These are phyloP conservation scores for Sebastes alutus DNA, from an alignment of 2,797 vertebrate genomes.

Conservation along the genomic window DNA sequence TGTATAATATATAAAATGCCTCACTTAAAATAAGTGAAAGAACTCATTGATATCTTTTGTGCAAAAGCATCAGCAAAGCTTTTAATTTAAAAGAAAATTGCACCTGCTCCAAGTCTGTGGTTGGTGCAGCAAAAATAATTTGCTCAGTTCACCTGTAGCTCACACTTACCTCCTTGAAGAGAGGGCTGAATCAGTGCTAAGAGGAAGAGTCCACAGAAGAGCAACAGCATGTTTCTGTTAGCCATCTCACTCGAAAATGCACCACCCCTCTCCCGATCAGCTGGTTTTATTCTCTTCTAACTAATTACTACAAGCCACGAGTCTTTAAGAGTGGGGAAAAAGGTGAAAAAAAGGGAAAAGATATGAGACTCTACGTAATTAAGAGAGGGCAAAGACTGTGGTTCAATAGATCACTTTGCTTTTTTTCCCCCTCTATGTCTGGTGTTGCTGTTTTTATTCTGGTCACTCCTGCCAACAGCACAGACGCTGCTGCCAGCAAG, in stretches of 20 bases:
- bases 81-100: conserved; percentile 20
- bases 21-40: neutral
- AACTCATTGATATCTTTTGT: neutral
- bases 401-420: conserved; percentile 84
- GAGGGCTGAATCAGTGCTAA: conserved; percentile 85
- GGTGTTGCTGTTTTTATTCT: conserved; percentile 89
- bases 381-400: conserved; percentile 83
- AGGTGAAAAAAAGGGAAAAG: conserved; percentile 62
- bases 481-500: conserved; percentile 81
- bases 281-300: conserved; percentile 94
- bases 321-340: conserved; percentile 46
- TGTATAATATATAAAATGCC: neutral
- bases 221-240: conserved; percentile 86
- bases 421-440: conserved; percentile 83
- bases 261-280: conserved; percentile 84
- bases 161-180: conserved; percentile 93
- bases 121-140: conserved; percentile 40
- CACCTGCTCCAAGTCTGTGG: conserved; percentile 61
- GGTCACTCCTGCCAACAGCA: conserved; percentile 90
- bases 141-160: conserved; percentile 49
- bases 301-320: conserved; percentile 87
- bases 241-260: conserved; percentile 95
- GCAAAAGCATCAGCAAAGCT: neutral
- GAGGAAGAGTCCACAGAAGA: conserved; percentile 88
- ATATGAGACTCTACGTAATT: conserved; percentile 86